A percentile compares a stretch with the other conserved stretches of the same genome.
Evolutionary conservation across 2,113 vertebrate species (phyloP).

Genomic region (Thymallus thymallus): DNA sequence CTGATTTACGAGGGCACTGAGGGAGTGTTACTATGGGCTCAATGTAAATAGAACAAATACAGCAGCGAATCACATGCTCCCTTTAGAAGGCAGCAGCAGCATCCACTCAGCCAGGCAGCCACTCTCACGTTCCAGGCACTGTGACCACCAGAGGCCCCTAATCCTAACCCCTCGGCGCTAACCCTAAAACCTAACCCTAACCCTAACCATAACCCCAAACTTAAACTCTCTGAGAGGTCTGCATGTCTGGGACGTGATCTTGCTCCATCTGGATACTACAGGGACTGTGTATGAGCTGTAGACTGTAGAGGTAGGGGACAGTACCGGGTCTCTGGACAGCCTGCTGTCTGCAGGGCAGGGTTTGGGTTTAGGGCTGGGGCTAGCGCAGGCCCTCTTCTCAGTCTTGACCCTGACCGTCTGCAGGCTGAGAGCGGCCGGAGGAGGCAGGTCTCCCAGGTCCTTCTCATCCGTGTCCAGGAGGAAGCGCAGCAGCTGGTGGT

Average conservation of each 20-base stretch:
- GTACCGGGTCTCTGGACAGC: slow-evolving; percentile 72
- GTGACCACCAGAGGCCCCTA: too few relatives aligned
- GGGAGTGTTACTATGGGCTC: background rate
- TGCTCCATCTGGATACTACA: too few relatives aligned
- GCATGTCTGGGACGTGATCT: too few relatives aligned
- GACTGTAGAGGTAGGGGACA: background rate
- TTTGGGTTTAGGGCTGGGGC: too few relatives aligned
- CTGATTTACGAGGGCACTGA: background rate
- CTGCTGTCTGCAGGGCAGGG: slow-evolving; percentile 46
- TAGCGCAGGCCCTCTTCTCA: slow-evolving; percentile 78
- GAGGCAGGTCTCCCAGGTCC: slow-evolving; percentile 82
- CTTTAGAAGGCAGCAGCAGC: background rate
- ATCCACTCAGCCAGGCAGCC: background rate
- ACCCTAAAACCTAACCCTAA: too few relatives aligned
- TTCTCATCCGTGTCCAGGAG: slow-evolving; percentile 92
- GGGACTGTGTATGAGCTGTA: background rate
- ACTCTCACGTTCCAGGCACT: too few relatives aligned
- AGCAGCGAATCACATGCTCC: background rate
- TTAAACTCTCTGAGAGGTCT: too few relatives aligned
- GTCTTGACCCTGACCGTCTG: slow-evolving; percentile 88
- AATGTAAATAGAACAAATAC: background rate
- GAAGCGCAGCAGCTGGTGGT: slow-evolving; percentile 91
- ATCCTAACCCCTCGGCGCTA: too few relatives aligned
- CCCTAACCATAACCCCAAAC: too few relatives aligned
- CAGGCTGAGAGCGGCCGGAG: slow-evolving; percentile 79